These are phyloP conservation scores for Xylota sylvarum DNA, from an alignment of 2,888 invertebrate species.

Conservation along the genomic window DNA sequence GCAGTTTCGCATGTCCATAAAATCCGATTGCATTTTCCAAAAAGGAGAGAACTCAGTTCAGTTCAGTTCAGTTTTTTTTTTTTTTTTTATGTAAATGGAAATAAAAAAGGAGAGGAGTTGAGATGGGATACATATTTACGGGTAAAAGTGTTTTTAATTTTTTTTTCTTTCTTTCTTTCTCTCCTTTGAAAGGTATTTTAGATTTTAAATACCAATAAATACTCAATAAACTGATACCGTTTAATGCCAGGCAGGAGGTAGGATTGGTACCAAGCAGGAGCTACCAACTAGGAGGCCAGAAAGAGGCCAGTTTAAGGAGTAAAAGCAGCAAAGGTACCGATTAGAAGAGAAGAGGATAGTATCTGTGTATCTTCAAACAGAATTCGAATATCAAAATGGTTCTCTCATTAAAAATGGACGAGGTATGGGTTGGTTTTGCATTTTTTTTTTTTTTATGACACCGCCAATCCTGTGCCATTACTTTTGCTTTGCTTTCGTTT, in stretches of 20 bases:
- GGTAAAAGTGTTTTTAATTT: slow-evolving; percentile 33
- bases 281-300: no score
- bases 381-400: slow-evolving; percentile 39
- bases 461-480: not conserved
- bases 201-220: slow-evolving; percentile 48
- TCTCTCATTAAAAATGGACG: slow-evolving; percentile 52
- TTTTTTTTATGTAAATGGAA: not conserved
- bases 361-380: slow-evolving; percentile 27
- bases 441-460: slow-evolving; percentile 7
- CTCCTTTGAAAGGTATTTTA: slow-evolving; percentile 9
- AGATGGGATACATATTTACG: not conserved
- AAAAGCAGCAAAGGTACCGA: no score
- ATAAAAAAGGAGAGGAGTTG: not conserved
- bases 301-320: no score
- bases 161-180: not conserved
- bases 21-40: slow-evolving; percentile 38
- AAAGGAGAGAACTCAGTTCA: not conserved
- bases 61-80: not conserved
- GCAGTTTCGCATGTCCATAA: slow-evolving; percentile 45
- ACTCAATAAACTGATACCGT: slow-evolving; percentile 38
- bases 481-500: not conserved
- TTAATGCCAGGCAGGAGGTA: not conserved
- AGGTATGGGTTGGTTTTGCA: slow-evolving; percentile 4
- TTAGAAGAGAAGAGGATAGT: not conserved
- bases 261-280: no score